Evolutionary conservation across 2,797 vertebrate genomes (phyloP), one percentile per base, ranked within the genome.

Genomic region (Psittacula derbiana): DNA sequence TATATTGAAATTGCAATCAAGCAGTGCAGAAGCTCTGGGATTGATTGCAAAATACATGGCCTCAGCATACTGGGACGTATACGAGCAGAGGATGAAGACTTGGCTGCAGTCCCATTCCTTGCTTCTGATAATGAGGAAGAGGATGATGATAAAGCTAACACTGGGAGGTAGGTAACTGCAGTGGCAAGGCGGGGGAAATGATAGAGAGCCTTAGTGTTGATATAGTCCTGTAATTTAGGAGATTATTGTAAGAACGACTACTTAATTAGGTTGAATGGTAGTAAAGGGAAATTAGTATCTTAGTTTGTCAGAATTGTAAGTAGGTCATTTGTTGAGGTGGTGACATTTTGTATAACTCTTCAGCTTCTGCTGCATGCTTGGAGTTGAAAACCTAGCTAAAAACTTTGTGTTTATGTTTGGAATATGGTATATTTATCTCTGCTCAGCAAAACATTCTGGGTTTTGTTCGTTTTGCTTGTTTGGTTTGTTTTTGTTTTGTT

Each of bases 111-210:
- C 27, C 99, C 99, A 89, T 99, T 99, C 96, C 97, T 99, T 80
- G 99, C 99, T 2, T 99, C 99, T 3, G 99, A 99, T 97, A 99
- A 99, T 12, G 99, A 99, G 92, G 99, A 99, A 87, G 99, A 99
- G 33, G 99, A 99, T 4, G 99, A 99, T 5, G 99, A 99, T 71
- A 99, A 99, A 98, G 98, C 98, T 16, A 98, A 98, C 18, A 98
- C 98, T 28, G 99, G 99, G 71, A 99, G 99, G 99, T 99, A 55
- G 72, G 97, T 60, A 55, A 86, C 31, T 92, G 31, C 12, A 57
- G 18, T 23, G 21, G 10, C 2, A 2, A 17, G 31, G 36, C 5
- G 12, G 13, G 16, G 6, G 16, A 49, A 64, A 10, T 70, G 3
- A 3, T 19, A 6, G 50, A 43, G 31, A 81, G 23, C 17, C n/a